phyloP scores from a whole-genome alignment of 1,140 invertebrate species.

The Tetramorium parvispinum region DNA sequence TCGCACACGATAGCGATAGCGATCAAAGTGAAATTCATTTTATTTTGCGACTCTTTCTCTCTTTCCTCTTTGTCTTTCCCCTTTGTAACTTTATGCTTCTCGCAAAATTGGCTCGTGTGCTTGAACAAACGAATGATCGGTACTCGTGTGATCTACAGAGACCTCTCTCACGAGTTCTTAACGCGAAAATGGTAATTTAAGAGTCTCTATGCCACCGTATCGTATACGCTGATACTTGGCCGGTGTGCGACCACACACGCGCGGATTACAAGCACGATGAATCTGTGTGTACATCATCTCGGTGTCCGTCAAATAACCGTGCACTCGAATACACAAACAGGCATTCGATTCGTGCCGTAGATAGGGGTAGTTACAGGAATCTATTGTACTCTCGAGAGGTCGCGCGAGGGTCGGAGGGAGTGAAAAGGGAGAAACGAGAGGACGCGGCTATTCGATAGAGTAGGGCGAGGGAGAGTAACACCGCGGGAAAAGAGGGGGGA shows the following conservation, averaged over 20 bases:
- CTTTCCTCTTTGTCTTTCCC: background rate
- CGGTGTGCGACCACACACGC: background rate
- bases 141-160: conserved; percentile 5
- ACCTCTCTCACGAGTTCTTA: conserved; percentile 34
- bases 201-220: background rate
- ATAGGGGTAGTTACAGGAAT: conserved; percentile 80
- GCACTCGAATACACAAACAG: conserved; percentile 80
- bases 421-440: conserved; percentile 47
- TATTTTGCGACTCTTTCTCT: background rate
- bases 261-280: conserved; percentile 4
- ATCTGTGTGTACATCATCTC: conserved; percentile 49
- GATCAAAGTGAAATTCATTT: conserved; percentile 38
- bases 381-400: conserved; percentile 79
- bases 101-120: conserved; percentile 25
- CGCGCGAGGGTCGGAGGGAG: conserved; percentile 63
- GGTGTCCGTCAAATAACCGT: conserved; percentile 80
- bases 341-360: conserved; percentile 76
- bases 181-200: conserved; percentile 47
- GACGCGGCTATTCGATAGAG: conserved; percentile 43
- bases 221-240: background rate
- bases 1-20: background rate
- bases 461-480: conserved; percentile 56
- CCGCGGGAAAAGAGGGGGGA: conserved; percentile 56
- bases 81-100: conserved; percentile 23
- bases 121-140: background rate